phyloP scores from a whole-genome alignment of 2,113 vertebrate genomes.

The Phyllostomus hastatus region DNA sequence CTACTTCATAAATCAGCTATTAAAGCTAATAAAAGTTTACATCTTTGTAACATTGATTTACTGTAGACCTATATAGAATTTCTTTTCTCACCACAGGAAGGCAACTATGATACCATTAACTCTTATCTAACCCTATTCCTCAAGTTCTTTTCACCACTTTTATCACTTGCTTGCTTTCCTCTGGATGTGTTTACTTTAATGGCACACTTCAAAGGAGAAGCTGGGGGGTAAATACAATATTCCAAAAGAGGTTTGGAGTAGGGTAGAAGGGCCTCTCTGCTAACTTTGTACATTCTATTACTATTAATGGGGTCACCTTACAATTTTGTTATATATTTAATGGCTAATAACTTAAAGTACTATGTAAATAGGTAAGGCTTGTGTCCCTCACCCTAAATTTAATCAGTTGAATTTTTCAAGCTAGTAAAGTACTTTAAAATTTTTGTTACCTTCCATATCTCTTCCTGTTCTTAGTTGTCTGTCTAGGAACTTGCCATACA shows the following conservation, averaged over 20 bases:
- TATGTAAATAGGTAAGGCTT: neutral
- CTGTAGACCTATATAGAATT: neutral
- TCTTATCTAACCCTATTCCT: neutral
- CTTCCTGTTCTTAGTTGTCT: neutral
- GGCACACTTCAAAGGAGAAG: neutral
- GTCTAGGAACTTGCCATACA: neutral
- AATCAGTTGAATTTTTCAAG: neutral
- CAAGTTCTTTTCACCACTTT: neutral
- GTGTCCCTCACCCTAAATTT: neutral
- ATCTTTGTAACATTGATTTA: neutral
- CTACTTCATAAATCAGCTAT: conserved; percentile 17
- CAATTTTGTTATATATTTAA: neutral
- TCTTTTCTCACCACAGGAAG: neutral
- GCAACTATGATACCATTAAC: neutral
- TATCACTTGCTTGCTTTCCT: neutral
- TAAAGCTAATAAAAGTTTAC: neutral
- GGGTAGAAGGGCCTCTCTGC: neutral
- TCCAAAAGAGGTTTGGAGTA: conserved; percentile 14
- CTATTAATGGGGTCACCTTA: neutral
- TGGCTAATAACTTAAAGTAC: neutral
- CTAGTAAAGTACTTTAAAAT: neutral
- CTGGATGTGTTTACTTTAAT: neutral
- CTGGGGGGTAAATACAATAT: neutral
- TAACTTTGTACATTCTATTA: conserved; percentile 9
- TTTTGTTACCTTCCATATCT: neutral